Percentiles rank a stretch among this genome's conserved stretches.
Evolutionary conservation across 2,113 vertebrate genomes (phyloP).

Genomic region (Amphiprion ocellaris): DNA sequence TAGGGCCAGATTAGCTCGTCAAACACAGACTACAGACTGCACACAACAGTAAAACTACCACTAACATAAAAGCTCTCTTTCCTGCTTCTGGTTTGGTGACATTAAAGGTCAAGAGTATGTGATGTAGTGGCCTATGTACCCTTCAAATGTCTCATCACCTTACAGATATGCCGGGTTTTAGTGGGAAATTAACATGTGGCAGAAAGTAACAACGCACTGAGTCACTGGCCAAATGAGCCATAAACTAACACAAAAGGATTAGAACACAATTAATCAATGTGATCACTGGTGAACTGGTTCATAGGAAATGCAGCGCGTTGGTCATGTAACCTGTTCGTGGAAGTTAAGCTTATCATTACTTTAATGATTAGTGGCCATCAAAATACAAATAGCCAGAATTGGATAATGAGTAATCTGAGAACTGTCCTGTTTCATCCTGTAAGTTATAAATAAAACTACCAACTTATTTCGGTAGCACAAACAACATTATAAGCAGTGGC

Average conservation of each 20-base stretch:
- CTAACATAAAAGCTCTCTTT: not conserved
- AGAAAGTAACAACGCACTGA: not conserved
- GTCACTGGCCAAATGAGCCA: not conserved
- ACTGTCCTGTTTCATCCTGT: not conserved
- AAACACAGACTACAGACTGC: slow-evolving; percentile 38
- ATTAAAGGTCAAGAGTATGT: slow-evolving; percentile 2
- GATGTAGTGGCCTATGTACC: not conserved
- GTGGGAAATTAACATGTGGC: not conserved
- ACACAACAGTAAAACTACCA: slow-evolving; percentile 8
- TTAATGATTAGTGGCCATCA: not conserved
- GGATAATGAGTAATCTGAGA: not conserved
- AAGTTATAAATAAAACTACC: not conserved
- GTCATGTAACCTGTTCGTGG: not conserved
- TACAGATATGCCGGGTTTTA: not conserved
- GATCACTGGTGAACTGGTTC: not conserved
- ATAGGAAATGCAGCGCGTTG: not conserved
- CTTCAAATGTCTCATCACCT: not conserved
- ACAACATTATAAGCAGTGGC: too few species aligned
- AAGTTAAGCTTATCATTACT: not conserved
- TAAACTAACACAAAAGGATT: not conserved
- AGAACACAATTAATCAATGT: not conserved
- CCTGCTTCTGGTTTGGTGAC: not conserved
- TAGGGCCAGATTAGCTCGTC: slow-evolving; percentile 59
- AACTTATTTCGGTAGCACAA: not conserved
- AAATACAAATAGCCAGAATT: not conserved